These are phyloP conservation scores for Sebastes trivittatus DNA, from an alignment of 2,797 vertebrate species.

Conservation along the genomic window DNA sequence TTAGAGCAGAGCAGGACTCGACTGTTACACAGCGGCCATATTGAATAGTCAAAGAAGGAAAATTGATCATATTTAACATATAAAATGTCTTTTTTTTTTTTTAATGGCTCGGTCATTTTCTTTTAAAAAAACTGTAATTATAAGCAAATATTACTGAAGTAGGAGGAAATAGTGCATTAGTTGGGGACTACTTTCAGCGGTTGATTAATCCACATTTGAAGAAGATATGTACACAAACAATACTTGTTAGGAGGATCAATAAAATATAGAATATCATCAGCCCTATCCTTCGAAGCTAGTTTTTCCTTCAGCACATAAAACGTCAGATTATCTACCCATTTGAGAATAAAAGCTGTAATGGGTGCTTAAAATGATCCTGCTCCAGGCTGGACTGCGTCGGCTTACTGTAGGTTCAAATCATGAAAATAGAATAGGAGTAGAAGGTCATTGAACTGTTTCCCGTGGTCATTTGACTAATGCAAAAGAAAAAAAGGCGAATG, in stretches of 20 bases:
- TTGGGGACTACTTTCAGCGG: not conserved
- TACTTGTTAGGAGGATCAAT: not conserved
- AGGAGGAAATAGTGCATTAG: not conserved
- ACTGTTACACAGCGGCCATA: constrained; percentile 16
- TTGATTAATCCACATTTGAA: not conserved
- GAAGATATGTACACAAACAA: not conserved
- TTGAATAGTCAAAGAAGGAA: constrained; percentile 27
- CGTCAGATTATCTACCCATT: not conserved
- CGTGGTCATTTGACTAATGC: no score
- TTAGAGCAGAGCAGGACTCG: not conserved
- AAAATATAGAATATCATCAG: not conserved
- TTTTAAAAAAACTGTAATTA: not conserved
- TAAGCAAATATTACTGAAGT: not conserved
- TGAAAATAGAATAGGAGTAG: no score
- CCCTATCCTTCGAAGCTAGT: not conserved
- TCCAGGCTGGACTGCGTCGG: no score
- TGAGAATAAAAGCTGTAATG: not conserved
- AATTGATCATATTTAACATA: not conserved
- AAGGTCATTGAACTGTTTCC: no score
- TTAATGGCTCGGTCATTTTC: not conserved
- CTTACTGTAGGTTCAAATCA: no score
- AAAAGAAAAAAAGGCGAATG: no score
- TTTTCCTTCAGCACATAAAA: not conserved
- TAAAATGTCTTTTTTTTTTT: not conserved
- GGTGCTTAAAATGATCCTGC: no score